phyloP scores from a whole-genome alignment of 1,140 invertebrate genomes.

The Bombus pascuorum region DNA sequence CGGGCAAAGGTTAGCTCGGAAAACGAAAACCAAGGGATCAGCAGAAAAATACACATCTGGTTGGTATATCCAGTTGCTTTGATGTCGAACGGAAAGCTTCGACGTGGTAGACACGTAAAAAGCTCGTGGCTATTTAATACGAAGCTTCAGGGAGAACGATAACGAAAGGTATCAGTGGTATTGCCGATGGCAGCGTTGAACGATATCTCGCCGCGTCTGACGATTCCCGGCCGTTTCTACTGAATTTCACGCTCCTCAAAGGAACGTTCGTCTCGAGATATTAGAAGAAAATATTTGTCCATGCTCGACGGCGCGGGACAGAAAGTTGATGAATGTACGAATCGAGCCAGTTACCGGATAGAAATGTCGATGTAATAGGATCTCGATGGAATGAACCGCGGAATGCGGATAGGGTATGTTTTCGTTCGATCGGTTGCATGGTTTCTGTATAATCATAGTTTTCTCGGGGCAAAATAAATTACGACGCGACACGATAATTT shows the following conservation, averaged over 20 bases:
- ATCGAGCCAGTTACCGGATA: conserved; percentile 27
- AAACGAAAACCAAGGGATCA: neutral
- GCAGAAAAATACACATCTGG: neutral
- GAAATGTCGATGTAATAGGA: neutral
- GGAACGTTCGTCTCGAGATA: conserved; percentile 31
- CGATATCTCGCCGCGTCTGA: conserved; percentile 21
- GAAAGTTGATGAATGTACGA: neutral
- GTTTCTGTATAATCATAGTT: neutral
- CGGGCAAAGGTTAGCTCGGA: neutral
- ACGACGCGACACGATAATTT: neutral
- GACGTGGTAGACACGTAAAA: conserved; percentile 34
- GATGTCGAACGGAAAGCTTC: conserved; percentile 46
- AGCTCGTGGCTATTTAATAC: conserved; percentile 58
- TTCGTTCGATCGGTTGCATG: neutral
- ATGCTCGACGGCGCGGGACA: too few relatives aligned
- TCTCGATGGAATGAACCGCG: neutral
- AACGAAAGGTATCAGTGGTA: conserved; percentile 54
- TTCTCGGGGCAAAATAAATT: neutral
- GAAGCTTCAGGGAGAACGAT: conserved; percentile 23
- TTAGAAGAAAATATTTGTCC: conserved; percentile 49
- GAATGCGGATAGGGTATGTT: neutral
- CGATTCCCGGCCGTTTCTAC: conserved; percentile 30
- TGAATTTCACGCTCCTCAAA: conserved; percentile 57
- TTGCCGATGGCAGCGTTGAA: conserved; percentile 36
- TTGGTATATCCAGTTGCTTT: conserved; percentile 34